Evolutionary conservation across 2,888 invertebrate species (phyloP).

Genomic region (Drosophila monieri): DNA sequence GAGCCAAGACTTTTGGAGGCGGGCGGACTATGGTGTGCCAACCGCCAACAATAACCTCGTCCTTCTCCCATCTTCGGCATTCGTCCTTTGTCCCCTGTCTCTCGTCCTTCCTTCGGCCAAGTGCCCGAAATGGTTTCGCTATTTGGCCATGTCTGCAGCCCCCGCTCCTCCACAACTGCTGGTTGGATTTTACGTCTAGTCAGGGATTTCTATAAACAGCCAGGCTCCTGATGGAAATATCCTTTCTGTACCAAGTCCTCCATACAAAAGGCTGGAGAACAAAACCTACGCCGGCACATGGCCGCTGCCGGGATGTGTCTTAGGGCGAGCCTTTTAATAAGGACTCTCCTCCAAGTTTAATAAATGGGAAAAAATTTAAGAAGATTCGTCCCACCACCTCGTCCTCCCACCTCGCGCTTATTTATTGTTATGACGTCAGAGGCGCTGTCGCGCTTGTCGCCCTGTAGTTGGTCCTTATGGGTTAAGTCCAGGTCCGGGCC

Average conservation of each 20-base stretch:
- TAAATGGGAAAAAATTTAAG: no score
- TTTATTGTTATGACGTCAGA: conserved; percentile 74
- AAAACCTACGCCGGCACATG: no score
- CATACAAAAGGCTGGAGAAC: no score
- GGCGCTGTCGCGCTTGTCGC: background rate
- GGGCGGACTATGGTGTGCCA: conserved; percentile 9
- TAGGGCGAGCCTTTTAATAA: background rate
- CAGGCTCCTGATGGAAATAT: background rate
- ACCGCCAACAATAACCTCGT: conserved; percentile 37
- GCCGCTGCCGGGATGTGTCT: no score
- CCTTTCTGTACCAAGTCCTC: background rate
- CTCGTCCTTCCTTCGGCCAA: conserved; percentile 10
- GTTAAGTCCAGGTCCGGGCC: conserved; percentile 22
- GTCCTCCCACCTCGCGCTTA: conserved; percentile 42
- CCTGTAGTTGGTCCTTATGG: conserved; percentile 9
- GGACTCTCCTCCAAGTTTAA: background rate
- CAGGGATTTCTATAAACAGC: conserved; percentile 37
- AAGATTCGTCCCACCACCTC: background rate
- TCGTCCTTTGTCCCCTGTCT: background rate
- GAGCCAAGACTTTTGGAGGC: background rate
- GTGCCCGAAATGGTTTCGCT: conserved; percentile 30
- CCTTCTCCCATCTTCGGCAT: conserved; percentile 3
- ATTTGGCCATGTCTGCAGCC: conserved; percentile 23
- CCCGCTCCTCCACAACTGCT: conserved; percentile 20
- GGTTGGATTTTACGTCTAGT: conserved; percentile 41